A percentile compares a stretch with the other conserved stretches of the same genome.
These are phyloP conservation scores for Arctopsyche grandis DNA, from an alignment of 1,140 invertebrate genomes.

Conservation along the genomic window DNA sequence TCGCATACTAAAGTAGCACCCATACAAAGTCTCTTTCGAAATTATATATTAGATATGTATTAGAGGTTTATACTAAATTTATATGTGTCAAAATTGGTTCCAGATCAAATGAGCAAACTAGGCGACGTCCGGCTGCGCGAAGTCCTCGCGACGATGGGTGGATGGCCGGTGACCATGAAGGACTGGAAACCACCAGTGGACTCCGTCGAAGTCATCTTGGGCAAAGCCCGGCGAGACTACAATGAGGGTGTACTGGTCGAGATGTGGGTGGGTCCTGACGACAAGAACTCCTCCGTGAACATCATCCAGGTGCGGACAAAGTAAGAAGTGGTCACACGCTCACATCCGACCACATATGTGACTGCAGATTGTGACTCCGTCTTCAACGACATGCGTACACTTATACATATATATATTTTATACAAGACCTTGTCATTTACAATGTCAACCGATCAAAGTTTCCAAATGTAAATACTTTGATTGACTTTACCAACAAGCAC, in stretches of 20 bases:
- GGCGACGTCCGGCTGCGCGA: conserved; percentile 73
- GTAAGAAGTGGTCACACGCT: conserved; percentile 60
- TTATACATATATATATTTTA: background rate
- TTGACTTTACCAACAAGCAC: too few relatives aligned
- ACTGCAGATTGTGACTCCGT: conserved; percentile 19
- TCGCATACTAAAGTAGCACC: too few relatives aligned
- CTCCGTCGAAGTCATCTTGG: conserved; percentile 74
- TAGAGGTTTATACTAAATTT: background rate
- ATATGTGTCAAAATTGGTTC: conserved; percentile 45
- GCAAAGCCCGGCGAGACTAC: conserved; percentile 74
- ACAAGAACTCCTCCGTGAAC: conserved; percentile 86
- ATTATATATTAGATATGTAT: too few relatives aligned
- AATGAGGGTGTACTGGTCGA: conserved; percentile 82
- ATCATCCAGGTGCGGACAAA: conserved; percentile 81
- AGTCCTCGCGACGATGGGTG: conserved; percentile 73
- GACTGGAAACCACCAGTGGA: conserved; percentile 71
- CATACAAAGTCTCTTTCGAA: too few relatives aligned
- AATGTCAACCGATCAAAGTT: too few relatives aligned
- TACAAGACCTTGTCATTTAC: too few relatives aligned
- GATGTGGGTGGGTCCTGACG: conserved; percentile 85
- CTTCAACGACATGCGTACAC: background rate
- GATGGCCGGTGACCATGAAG: conserved; percentile 79
- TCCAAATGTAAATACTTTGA: too few relatives aligned
- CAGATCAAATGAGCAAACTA: conserved; percentile 77
- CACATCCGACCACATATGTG: conserved; percentile 17